Conservation (phyloP, 2,888 invertebrate genomes). For the Hololepta plana region DNA sequence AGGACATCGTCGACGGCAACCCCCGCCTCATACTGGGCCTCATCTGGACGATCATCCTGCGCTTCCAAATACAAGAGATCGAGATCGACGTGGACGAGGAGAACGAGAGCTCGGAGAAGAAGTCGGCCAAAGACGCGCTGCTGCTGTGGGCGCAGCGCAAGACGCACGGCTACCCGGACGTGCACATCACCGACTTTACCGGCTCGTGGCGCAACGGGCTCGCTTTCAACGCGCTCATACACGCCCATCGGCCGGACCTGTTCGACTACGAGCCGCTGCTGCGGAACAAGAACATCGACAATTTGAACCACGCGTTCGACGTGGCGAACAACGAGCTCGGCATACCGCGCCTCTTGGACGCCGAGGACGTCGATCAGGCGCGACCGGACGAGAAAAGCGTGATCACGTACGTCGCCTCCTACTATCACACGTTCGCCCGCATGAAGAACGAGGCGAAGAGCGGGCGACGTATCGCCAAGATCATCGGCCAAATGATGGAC, state of each 20-base stretch:
- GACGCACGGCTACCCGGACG: constrained; percentile 84
- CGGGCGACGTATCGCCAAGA: constrained; percentile 95
- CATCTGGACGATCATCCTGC: constrained; percentile 97
- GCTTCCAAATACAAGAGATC: constrained; percentile 98
- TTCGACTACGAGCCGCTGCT: constrained; percentile 73
- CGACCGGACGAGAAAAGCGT: constrained; percentile 97
- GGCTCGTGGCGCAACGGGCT: constrained; percentile 92
- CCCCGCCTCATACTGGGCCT: constrained; percentile 90
- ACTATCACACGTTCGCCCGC: constrained; percentile 97
- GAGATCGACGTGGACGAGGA: constrained; percentile 95
- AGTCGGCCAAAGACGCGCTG: constrained; percentile 96
- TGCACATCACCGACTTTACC: constrained; percentile 77
- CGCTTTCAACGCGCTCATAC: constrained; percentile 97
- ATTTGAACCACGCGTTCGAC: constrained; percentile 95
- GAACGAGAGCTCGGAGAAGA: constrained; percentile 92
- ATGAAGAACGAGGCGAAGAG: constrained; percentile 99
- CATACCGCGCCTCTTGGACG: constrained; percentile 82
- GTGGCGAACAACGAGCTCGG: constrained; percentile 85
- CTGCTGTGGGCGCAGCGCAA: constrained; percentile 97
- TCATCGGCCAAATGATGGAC: constrained; percentile 91
- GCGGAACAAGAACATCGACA: constrained; percentile 74
- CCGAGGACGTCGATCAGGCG: constrained; percentile 88
- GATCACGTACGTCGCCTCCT: constrained; percentile 96
- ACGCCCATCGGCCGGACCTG: constrained; percentile 91
- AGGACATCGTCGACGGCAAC: constrained; percentile 98